These are phyloP conservation scores for Halyomorpha halys DNA, from an alignment of 1,140 invertebrate species.

Conservation along the genomic window DNA sequence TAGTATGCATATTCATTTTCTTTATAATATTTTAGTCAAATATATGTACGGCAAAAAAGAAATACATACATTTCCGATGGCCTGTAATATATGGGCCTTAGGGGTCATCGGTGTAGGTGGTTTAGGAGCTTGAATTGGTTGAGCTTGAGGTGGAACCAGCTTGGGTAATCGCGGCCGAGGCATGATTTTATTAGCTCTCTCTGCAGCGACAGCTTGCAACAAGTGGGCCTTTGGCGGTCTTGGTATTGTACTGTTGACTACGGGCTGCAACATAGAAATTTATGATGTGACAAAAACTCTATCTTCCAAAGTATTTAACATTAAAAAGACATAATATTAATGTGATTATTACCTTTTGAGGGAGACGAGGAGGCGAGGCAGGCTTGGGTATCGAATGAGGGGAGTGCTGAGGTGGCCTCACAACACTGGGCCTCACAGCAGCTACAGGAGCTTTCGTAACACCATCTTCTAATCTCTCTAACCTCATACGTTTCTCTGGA, in stretches of 20 bases:
- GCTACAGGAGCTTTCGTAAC: constrained; percentile 19
- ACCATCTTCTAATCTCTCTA: neutral
- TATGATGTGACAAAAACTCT: neutral
- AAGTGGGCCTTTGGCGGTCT: constrained; percentile 34
- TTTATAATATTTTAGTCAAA: neutral
- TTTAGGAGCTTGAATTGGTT: constrained; percentile 26
- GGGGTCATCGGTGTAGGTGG: constrained; percentile 29
- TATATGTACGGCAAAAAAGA: neutral
- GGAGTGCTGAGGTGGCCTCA: constrained; percentile 18
- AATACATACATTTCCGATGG: constrained; percentile 30
- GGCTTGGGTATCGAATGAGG: constrained; percentile 20
- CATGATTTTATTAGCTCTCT: constrained; percentile 21
- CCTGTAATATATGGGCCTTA: constrained; percentile 32
- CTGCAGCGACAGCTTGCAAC: constrained; percentile 37
- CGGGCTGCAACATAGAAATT: neutral
- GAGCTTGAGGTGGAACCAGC: neutral
- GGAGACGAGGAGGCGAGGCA: constrained; percentile 12
- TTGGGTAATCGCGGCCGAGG: constrained; percentile 18
- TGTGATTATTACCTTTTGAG: neutral
- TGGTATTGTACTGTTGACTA: constrained; percentile 1
- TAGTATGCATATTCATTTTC: neutral
- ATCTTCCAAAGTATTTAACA: too few relatives aligned
- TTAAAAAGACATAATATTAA: too few relatives aligned
- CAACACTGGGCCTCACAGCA: constrained; percentile 26
- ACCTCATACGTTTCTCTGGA: constrained; percentile 15